These are phyloP conservation scores for Petaurus breviceps DNA, from an alignment of 2,113 vertebrate species.

Conservation along the genomic window DNA sequence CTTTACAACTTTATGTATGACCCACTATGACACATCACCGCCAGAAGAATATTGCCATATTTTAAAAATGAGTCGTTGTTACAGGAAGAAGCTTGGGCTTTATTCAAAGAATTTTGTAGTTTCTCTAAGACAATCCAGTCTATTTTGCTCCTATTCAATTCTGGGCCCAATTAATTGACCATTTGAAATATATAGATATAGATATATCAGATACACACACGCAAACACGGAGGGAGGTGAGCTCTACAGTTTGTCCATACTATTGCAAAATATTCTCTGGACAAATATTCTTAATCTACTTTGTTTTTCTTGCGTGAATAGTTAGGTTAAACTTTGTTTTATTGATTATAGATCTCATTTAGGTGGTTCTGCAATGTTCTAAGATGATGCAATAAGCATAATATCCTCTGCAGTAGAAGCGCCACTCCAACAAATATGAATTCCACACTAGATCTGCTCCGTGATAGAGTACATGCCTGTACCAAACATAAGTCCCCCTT, in stretches of 20 bases:
- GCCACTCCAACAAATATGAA: not conserved
- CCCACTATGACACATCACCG: not conserved
- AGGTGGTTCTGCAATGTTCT: no score
- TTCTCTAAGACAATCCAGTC: not conserved
- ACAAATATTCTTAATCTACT: no score
- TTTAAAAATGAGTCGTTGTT: not conserved
- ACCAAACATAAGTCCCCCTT: no score
- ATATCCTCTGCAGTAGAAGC: not conserved
- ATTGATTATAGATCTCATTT: no score
- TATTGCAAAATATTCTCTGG: no score
- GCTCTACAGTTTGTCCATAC: no score
- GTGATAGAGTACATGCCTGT: not conserved
- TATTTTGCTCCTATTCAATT: not conserved
- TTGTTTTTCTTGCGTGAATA: no score
- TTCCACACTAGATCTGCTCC: not conserved
- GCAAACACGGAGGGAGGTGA: not conserved
- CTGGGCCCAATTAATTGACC: not conserved
- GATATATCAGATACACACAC: no score
- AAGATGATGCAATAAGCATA: not conserved
- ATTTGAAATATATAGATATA: not conserved
- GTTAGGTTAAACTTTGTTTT: no score
- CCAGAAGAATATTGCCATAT: not conserved
- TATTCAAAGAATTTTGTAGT: not conserved
- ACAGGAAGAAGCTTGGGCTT: not conserved
- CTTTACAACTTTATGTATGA: not conserved